These are phyloP conservation scores for Tetragonisca angustula DNA, from an alignment of 2,888 invertebrate species.

Conservation along the genomic window DNA sequence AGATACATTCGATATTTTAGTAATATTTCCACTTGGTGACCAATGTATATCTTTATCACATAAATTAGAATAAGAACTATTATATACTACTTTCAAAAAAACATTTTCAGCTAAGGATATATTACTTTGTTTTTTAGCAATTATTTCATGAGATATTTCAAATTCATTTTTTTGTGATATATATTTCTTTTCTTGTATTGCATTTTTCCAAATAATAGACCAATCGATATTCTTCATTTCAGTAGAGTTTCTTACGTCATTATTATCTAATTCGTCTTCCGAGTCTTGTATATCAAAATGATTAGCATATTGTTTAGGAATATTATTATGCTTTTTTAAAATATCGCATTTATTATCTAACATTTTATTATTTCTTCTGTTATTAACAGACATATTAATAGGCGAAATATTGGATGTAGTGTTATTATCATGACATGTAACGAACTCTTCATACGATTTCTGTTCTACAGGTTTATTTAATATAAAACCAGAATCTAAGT, in stretches of 20 bases:
- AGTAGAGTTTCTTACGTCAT: not conserved
- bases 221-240: slow-evolving; percentile 12
- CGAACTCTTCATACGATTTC: not conserved
- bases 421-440: not conserved
- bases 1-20: slow-evolving; percentile 12
- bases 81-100: slow-evolving; percentile 43
- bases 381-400: too few relatives aligned
- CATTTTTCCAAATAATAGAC: not conserved
- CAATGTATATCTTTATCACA: slow-evolving; percentile 50
- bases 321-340: not conserved
- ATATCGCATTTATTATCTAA: not conserved
- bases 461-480: not conserved
- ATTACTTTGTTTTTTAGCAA: not conserved
- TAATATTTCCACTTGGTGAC: slow-evolving; percentile 57
- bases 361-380: not conserved
- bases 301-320: slow-evolving; percentile 28
- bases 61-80: slow-evolving; percentile 25
- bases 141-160: not conserved
- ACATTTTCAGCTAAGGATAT: slow-evolving; percentile 25
- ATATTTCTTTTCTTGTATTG: not conserved
- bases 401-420: not conserved
- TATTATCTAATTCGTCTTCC: slow-evolving; percentile 18
- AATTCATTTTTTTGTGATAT: not conserved
- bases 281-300: slow-evolving; percentile 24
- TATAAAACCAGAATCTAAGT: not conserved